Evolutionary conservation across 2,888 invertebrate genomes (phyloP), one percentile per base, ranked within the genome.

Genomic region (Strigamia transsilvanica): DNA sequence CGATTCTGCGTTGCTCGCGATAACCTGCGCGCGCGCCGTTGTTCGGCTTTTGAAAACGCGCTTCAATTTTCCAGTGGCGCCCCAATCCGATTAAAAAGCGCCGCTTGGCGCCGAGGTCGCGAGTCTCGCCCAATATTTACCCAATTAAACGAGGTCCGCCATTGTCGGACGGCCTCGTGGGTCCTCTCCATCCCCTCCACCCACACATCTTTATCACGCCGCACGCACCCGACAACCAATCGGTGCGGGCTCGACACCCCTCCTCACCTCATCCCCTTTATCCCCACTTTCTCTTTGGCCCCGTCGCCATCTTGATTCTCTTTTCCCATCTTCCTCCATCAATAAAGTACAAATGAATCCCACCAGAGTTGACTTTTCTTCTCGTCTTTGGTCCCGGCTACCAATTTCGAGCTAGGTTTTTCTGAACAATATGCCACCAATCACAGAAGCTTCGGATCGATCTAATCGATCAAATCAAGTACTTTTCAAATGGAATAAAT

Each of bases 101-200:
- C 41, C 80, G 41, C 27, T 18, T 38, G 41, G 38, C 80, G 27
- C n/a, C 27, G 46, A 80, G 80, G 80, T 80, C 80, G 80, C 41
- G 61, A 51, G 80, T 51, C 80, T 80, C 27, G 61, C 32, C 80
- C 80, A 80, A 80, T 80, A 80, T 80, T 80, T 80, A 80, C 80
- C 80, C 80, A 80, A 80, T 80, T 80, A 80, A 80, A 80, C 80
- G 80, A 80, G 78, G 78, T 78, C 38, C 78, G 78, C 78, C 41
- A 38, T 78, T 34, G 78, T 38, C 61, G 61, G 61, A 66, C 61
- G 61, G 61, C 21, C 61, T 66, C 61, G 61, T 66, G 61, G 61
- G 61, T 66, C 21, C 61, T 66, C 61, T 66, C 61, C 61, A 66
- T 66, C 61, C 46, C 27, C 10, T 21, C 61, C 61, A 23, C 23